Evolutionary conservation across 2,888 invertebrate genomes (phyloP), one percentile per base, ranked within the genome.

Genomic region (Alloscopus bannaensis): DNA sequence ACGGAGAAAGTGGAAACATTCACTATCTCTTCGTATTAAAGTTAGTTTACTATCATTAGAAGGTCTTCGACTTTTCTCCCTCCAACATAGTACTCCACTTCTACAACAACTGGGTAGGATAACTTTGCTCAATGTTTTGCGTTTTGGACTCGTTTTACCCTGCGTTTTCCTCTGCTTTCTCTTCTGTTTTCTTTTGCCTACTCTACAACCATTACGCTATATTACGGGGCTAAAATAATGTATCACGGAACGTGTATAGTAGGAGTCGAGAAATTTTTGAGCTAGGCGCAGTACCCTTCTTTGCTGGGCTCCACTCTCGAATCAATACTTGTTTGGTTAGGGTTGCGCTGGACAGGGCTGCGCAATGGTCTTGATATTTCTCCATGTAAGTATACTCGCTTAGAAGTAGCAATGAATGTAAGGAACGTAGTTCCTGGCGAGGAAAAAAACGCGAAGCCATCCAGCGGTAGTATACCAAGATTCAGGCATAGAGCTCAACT

Each of bases 271-370:
- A 31, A 31, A 31, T 31, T 22, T 55, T 52, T 45, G 6, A 50
- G 22, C 40, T 31, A 52, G 59, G 66, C 42, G 68, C 57, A 68
- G 22, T 60, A 40, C 76, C 42, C 4, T 45, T n/a, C 36, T 76
- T 42, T 62, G 45, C 75, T 76, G 45, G 59, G 24, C 47, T 69
- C 69, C 73, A 69, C 69, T 64, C 70, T 68, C 75, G 79, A 83
- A 83, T 83, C 83, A 83, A 83, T 83, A 83, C 81, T 83, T 72
- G 81, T 80, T 81, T 81, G 81, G 75, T 76, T 83, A 72, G 79
- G 69, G 71, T 81, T 80, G 81, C 81, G 81, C 81, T 70, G 76
- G 70, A 66, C 57, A 62, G 78, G 79, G 55, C 81, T 81, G 81
- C 83, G 81, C 83, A 83, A 75, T 83, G 76, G 70, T 65, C 64